Percentiles rank a stretch among this genome's conserved stretches.
Conservation (phyloP, 2,888 invertebrate species). For the Cepaea hortensis region DNA sequence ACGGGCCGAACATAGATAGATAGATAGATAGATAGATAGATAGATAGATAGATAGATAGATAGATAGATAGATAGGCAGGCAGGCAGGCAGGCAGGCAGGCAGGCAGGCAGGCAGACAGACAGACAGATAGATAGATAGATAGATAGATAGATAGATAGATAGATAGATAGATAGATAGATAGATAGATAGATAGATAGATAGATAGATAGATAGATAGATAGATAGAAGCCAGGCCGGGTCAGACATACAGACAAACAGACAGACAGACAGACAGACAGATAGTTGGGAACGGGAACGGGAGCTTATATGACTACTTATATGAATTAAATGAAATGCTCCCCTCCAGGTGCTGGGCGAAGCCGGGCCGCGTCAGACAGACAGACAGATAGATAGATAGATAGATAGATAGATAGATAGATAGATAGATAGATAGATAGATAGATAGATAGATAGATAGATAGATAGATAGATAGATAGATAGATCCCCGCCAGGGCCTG, state of each 20-base stretch:
- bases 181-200: not conserved
- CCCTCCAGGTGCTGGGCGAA: too few species aligned
- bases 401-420: not conserved
- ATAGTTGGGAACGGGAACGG: too few species aligned
- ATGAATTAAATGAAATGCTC: too few species aligned
- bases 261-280: too few species aligned
- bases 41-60: conserved; percentile 9
- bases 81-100: too few species aligned
- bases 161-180: not conserved
- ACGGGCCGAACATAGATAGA: not conserved
- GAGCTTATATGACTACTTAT: too few species aligned
- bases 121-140: not conserved
- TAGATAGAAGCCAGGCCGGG: not conserved
- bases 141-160: not conserved
- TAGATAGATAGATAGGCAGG: not conserved
- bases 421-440: not conserved
- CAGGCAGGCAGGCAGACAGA: too few species aligned
- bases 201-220: not conserved
- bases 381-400: not conserved
- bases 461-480: not conserved
- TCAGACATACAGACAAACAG: too few species aligned
- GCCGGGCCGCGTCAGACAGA: not conserved
- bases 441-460: not conserved
- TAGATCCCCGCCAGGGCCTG: too few species aligned
- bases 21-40: conserved; percentile 12